These are phyloP conservation scores for Ectemnius cavifrons DNA, from an alignment of 2,888 invertebrate species.

Conservation along the genomic window DNA sequence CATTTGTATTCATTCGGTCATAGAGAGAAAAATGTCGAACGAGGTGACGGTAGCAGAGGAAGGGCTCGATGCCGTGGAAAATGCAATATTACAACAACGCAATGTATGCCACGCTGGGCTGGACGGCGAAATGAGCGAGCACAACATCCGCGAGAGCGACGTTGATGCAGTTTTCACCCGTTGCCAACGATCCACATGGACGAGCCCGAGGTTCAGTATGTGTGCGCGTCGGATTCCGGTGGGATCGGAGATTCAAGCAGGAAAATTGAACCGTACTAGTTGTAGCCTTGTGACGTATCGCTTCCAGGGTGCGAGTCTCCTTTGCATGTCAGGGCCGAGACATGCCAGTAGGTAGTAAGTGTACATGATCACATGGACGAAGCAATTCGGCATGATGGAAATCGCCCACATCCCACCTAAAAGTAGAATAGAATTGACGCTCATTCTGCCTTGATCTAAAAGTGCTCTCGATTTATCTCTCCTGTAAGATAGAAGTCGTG, in stretches of 20 bases:
- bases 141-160: conserved; percentile 26
- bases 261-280: conserved; percentile 80
- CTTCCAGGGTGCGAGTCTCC: conserved; percentile 81
- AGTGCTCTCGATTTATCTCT: too few species aligned
- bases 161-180: conserved; percentile 22
- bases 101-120: conserved; percentile 16
- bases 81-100: conserved; percentile 43
- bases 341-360: conserved; percentile 85
- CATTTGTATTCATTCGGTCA: background rate
- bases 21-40: background rate
- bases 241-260: conserved; percentile 26
- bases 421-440: background rate
- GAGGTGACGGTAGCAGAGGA: background rate
- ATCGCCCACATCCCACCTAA: conserved; percentile 85
- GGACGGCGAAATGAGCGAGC: conserved; percentile 42
- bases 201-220: conserved; percentile 27
- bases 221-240: conserved; percentile 6
- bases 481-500: too few species aligned
- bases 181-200: conserved; percentile 22
- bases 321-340: conserved; percentile 81
- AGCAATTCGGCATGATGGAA: conserved; percentile 83
- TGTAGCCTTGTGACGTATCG: conserved; percentile 81
- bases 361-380: conserved; percentile 88
- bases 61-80: conserved; percentile 12
- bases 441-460: too few species aligned